Evolutionary conservation across 2,888 invertebrate genomes (phyloP).

Genomic region (Endomychus coccineus): DNA sequence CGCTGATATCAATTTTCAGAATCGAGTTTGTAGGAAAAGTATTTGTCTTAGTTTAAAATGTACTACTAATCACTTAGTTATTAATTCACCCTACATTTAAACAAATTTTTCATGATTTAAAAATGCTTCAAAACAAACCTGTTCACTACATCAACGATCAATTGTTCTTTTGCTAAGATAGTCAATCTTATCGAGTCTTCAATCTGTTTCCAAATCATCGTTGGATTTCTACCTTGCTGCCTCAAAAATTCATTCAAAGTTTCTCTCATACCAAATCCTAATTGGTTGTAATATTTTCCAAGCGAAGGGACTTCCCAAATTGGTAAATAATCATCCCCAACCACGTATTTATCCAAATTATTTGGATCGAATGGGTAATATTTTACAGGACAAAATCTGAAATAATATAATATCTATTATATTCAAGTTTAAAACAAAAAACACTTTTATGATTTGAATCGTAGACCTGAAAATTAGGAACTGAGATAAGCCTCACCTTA

Average conservation of each 20-base stretch:
- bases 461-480: no score
- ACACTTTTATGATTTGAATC: no score
- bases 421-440: no score
- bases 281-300: conserved; percentile 58
- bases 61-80: no score
- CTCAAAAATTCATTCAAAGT: conserved; percentile 72
- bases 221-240: conserved; percentile 61
- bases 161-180: conserved; percentile 62
- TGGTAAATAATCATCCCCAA: conserved; percentile 90
- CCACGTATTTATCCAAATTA: conserved; percentile 81
- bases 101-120: no score
- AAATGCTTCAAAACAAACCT: no score
- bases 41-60: no score
- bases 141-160: conserved; percentile 54
- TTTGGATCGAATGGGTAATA: conserved; percentile 85
- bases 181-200: conserved; percentile 68
- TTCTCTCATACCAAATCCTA: conserved; percentile 79
- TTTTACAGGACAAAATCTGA: conserved; percentile 77
- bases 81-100: no score
- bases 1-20: no score
- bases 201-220: conserved; percentile 71
- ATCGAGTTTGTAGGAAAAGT: no score
- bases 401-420: conserved; percentile 7
- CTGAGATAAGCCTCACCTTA: conserved; percentile 58
- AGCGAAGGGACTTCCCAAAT: conserved; percentile 86